Base-by-base conservation (phyloP, 2,888 invertebrate species). In the Yponomeuta sedellus region DNA sequence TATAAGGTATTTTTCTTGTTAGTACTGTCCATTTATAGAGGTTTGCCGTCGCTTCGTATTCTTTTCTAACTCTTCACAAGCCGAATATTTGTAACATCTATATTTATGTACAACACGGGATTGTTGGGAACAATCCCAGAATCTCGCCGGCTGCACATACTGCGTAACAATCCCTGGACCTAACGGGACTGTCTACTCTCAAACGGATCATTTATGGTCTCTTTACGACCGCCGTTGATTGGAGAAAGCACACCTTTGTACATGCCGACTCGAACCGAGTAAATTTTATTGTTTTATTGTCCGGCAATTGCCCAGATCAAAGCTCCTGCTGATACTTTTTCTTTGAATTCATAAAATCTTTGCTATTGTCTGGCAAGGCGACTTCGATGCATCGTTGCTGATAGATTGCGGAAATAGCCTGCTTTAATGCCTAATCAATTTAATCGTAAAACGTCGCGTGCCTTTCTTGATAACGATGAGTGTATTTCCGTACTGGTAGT, bases 171-270 rank as follows among this genome's bases (percentile, higher is more conserved):
- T 63, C 28, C 39, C 20, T 11, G 28, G 56, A 44, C 20, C 64
- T 71, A 71, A 71, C 72, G 70, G 71, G 66, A 70, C 66, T 44
- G 10, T 34, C 34, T 68, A 62, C 64, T 63, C 67, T 63, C 57
- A 20, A 67, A 70, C 68, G 66, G 68, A 57, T 61, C 68, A 66
- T 69, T 71, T 69, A 67, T 66, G 64, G 66, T 67, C 59, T 61
- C 68, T 71, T 72, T 71, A 71, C 61, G 68, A 67, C 64, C 11
- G n/a, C 66, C 39, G 28, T 61, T 39, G 40, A 59, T 34, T 56
- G 70, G 68, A 67, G 65, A 72, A 68, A 63, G 63, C 22, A 44
- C 1, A 40, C 34, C 63, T 63, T 63, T 63, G 63, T 10, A 16
- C 40, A 12, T 20, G 44, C 20, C 63, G 63, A 10, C 25, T n/a